These are phyloP conservation scores for Axis porcinus DNA, from an alignment of 2,113 vertebrate species.

Conservation along the genomic window DNA sequence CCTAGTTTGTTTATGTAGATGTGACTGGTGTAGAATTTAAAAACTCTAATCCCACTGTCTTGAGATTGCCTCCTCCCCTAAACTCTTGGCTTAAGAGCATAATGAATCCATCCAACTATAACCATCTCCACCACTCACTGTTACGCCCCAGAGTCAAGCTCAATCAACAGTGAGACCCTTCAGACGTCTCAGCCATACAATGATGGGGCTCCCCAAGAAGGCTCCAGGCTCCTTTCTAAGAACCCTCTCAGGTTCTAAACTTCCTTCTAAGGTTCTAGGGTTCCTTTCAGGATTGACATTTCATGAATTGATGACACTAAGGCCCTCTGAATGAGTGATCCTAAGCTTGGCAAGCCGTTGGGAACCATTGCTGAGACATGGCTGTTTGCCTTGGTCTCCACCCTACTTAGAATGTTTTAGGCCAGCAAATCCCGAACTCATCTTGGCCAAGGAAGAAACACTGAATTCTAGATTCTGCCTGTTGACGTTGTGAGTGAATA, in stretches of 20 bases:
- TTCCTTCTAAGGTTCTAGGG: neutral
- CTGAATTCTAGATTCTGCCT: neutral
- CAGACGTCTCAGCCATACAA: accelerated
- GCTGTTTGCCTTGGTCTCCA: neutral
- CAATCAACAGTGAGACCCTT: neutral
- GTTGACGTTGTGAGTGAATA: neutral
- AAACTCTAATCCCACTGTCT: neutral
- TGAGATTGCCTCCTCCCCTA: neutral
- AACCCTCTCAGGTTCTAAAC: neutral
- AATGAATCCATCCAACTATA: neutral
- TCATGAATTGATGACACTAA: neutral
- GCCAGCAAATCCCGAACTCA: neutral
- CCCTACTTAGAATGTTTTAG: neutral
- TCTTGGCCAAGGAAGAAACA: neutral
- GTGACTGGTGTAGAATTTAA: neutral
- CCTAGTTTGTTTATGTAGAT: neutral
- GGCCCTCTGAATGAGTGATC: neutral
- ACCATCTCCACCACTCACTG: neutral
- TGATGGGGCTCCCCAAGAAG: neutral
- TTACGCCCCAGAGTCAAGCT: accelerated
- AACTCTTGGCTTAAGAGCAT: neutral
- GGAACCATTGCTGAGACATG: neutral
- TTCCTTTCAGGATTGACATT: neutral
- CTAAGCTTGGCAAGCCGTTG: neutral
- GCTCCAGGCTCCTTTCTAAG: neutral